Percentiles rank a stretch among this genome's conserved stretches.
phyloP scores from a whole-genome alignment of 2,113 vertebrate genomes.

The Pelecanoides urinatrix region DNA sequence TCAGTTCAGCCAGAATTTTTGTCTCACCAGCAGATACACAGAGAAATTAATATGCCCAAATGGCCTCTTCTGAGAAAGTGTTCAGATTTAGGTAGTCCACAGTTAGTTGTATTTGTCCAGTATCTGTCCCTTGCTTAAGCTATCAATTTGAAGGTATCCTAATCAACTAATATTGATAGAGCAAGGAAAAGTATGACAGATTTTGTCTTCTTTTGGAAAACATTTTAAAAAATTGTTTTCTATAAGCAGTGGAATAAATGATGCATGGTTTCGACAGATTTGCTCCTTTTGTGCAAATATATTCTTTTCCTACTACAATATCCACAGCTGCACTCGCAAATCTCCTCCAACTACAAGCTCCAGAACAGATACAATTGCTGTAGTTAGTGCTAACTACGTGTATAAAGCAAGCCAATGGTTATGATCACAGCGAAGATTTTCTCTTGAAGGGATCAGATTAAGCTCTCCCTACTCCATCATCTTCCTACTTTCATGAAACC shows the following conservation, averaged over 20 bases:
- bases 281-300: not conserved
- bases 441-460: not conserved
- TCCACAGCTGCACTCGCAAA: not conserved
- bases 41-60: not conserved
- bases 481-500: not conserved
- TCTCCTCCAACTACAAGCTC: not conserved
- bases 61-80: not conserved
- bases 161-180: not conserved
- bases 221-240: accelerated
- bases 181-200: not conserved
- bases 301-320: not conserved
- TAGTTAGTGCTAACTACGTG: not conserved
- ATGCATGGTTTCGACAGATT: not conserved
- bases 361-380: not conserved
- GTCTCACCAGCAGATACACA: not conserved
- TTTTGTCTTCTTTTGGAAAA: not conserved
- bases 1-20: not conserved
- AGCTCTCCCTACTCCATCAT: not conserved
- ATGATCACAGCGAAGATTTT: not conserved
- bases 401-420: not conserved
- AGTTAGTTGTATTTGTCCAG: not conserved
- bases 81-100: not conserved
- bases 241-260: not conserved
- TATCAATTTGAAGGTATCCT: not conserved
- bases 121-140: not conserved